phyloP scores from a whole-genome alignment of 2,888 invertebrate genomes.

The Epistrophe grossulariae region DNA sequence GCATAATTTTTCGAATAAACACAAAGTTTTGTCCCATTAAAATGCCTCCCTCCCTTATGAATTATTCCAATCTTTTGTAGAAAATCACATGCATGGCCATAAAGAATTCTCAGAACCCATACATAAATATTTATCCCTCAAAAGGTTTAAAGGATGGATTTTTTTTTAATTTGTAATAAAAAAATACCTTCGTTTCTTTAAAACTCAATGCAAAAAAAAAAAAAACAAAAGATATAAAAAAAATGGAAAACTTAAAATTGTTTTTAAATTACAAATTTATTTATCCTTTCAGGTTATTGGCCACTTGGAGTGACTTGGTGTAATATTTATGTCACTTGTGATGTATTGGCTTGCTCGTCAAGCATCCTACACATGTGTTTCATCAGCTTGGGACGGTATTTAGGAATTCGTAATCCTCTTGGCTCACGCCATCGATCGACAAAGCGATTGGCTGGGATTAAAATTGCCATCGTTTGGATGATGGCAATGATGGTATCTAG shows the following conservation, averaged over 20 bases:
- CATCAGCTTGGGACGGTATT: slow-evolving; percentile 93
- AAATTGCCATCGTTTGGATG: slow-evolving; percentile 96
- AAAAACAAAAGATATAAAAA: background rate
- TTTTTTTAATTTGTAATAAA: background rate
- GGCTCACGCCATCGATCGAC: slow-evolving; percentile 93
- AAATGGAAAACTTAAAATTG: background rate
- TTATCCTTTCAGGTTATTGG: slow-evolving; percentile 91
- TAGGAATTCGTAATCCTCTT: slow-evolving; percentile 95
- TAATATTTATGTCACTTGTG: slow-evolving; percentile 97
- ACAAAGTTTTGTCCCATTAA: background rate
- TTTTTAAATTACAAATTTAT: slow-evolving; percentile 17
- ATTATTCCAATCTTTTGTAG: background rate
- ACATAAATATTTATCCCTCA: background rate
- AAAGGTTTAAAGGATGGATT: background rate
- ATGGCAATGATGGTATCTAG: slow-evolving; percentile 94
- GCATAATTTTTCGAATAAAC: background rate
- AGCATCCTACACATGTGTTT: slow-evolving; percentile 98
- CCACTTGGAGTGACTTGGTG: slow-evolving; percentile 96
- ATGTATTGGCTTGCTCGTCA: slow-evolving; percentile 97
- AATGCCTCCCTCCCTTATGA: background rate
- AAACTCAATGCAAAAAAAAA: no score
- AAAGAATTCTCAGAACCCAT: background rate
- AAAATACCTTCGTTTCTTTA: background rate
- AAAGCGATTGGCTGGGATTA: slow-evolving; percentile 91
- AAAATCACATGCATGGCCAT: background rate